These are phyloP conservation scores for Zygaena filipendulae DNA, from an alignment of 2,888 invertebrate species.

Conservation along the genomic window DNA sequence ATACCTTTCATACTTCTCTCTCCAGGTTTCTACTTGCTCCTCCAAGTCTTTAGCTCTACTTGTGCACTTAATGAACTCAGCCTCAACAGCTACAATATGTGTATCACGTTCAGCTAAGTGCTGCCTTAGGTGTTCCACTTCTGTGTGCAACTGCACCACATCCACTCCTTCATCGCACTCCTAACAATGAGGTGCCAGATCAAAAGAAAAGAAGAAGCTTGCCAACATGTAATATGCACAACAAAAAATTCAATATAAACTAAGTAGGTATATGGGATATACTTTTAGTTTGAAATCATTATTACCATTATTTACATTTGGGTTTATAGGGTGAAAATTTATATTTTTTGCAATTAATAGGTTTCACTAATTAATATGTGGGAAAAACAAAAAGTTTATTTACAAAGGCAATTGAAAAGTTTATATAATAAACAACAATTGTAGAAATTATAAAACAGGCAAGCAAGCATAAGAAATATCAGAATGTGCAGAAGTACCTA, in stretches of 20 bases:
- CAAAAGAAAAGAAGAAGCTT: constrained; percentile 34
- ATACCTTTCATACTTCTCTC: constrained; percentile 91
- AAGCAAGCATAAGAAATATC: too few species aligned
- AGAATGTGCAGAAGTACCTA: too few species aligned
- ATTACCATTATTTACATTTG: too few species aligned
- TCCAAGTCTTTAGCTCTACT: constrained; percentile 82
- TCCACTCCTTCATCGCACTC: constrained; percentile 47
- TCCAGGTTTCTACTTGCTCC: constrained; percentile 87
- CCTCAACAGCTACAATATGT: constrained; percentile 88
- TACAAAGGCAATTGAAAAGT: too few species aligned
- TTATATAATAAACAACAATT: too few species aligned
- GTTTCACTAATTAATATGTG: too few species aligned
- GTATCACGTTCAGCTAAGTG: constrained; percentile 83
- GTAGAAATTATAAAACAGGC: too few species aligned
- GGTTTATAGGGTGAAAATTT: too few species aligned
- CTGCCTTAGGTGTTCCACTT: constrained; percentile 88
- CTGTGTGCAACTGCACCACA: constrained; percentile 80
- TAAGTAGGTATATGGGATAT: constrained; percentile 1
- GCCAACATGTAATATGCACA: constrained; percentile 24
- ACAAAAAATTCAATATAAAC: too few species aligned
- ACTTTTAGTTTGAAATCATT: too few species aligned
- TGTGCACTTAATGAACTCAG: constrained; percentile 84
- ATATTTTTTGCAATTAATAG: too few species aligned
- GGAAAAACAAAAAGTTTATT: too few species aligned
- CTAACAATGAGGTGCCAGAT: constrained; percentile 43